Base-by-base conservation (phyloP, 2,888 invertebrate genomes). In the Tinea pellionella region DNA sequence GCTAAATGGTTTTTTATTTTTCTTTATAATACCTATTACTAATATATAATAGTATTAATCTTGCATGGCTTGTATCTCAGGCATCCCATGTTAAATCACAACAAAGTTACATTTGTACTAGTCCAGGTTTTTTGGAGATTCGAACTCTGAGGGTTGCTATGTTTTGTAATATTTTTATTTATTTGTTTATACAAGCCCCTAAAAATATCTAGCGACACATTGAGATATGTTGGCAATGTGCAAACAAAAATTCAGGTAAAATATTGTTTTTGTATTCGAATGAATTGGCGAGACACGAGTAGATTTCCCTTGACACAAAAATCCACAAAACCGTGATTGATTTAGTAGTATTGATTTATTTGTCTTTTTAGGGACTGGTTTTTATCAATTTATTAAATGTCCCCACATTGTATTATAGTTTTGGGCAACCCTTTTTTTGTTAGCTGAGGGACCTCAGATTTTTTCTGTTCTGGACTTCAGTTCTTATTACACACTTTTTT, bases 231-330 rank as follows among this genome's bases (percentile, higher is more conserved):
- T 19, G n/a, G 53, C 53, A 53, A 53, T 53, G 12, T 53, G 24
- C 24, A 53, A 53, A 51, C 15, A 51, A 51, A 51, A 51, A 16
- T 15, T 15, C 13, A 3, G 24, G 24, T 18, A 53, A 53, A 53
- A 24, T 53, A 53, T n/a, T 24, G 11, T 53, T 53, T 24, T 53
- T 53, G 53, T 18, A 53, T 53, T 53, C 24, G 15, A 47, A 24
- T 11, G 24, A 24, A 53, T 53, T 24, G 24, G 53, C n/a, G 8
- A 47, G 24, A 53, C 18, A n/a, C n/a, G n/a, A n/a, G n/a, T n/a
- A 53, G 53, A 53, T 53, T 53, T 53, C 53, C 53, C 53, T 24
- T 18, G 53, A 53, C 53, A 53, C 53, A 18, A 53, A 53, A 53
- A 53, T 53, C 53, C 53, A 18, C 53, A 53, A 53, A 53, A 53